Base-by-base conservation (phyloP, 2,888 invertebrate species). In the Acheta domesticus region DNA sequence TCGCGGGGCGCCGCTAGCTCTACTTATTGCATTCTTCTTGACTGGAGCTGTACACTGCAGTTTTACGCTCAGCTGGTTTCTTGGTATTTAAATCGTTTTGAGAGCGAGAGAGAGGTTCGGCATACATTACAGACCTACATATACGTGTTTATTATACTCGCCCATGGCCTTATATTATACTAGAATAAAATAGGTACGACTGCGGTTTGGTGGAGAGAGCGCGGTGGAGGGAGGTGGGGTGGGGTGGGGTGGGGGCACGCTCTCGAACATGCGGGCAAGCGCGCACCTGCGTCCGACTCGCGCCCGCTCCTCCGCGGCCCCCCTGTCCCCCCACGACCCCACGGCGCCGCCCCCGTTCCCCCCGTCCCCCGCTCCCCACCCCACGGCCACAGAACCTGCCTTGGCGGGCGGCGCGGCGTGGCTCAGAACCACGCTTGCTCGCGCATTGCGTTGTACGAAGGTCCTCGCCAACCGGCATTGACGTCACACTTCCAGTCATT, bases 41-140 rank as follows among this genome's bases (percentile, higher is more conserved):
- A 62, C 62, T 62, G 14, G 62, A 62, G n/a, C 62, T 62, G 62
- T 62, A 62, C 14, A 8, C 62, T 62, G 62, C 62, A 62, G 16
- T 62, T 62, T 62, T 62, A 62, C 62, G 62, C 62, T 62, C 62
- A 62, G 62, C 62, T 62, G 62, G 62, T 62, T 62, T 62, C 62
- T 62, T 62, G 62, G 62, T 62, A 62, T 62, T 62, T 62, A 62
- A 62, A 62, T 62, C 62, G 62, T n/a, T 62, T 62, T 62, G 62
- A 62, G 62, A 62, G 62, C 16, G 62, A 62, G 62, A 62, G 62
- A 62, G 62, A 62, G 62, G 62, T n/a, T 19, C 62, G n/a, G 62
- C 62, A 62, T 62, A 19, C 62, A 62, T 62, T 62, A 62, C n/a
- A 62, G 62, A 62, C 62, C 62, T 62, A 62, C 62, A 62, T 62